Evolutionary conservation across 2,797 vertebrate species (phyloP).

Genomic region (Tinamus major): DNA sequence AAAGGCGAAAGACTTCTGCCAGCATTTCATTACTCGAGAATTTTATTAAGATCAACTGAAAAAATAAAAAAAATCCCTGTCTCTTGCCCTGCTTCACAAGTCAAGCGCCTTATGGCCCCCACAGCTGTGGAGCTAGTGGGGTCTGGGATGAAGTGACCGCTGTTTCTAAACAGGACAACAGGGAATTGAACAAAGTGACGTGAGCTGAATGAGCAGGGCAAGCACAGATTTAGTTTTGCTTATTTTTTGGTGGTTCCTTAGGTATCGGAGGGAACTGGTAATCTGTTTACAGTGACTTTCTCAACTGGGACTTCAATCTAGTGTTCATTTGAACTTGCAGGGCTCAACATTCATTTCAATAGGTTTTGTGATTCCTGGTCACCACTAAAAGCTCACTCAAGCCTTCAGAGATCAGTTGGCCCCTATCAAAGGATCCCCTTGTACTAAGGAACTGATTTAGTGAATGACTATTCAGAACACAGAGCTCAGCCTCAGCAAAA

Average conservation of each 20-base stretch:
- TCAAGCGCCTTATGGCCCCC: fast-evolving
- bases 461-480: fast-evolving
- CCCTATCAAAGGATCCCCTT: not conserved
- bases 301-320: not conserved
- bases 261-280: not conserved
- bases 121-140: fast-evolving
- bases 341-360: not conserved
- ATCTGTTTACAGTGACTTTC: not conserved
- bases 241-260: fast-evolving
- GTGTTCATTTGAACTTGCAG: not conserved
- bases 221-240: no score
- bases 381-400: not conserved
- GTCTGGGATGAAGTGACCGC: not conserved
- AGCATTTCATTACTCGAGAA: not conserved
- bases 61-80: fast-evolving
- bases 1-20: not conserved
- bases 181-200: not conserved
- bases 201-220: not conserved
- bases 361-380: not conserved
- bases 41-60: not conserved
- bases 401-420: not conserved
- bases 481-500: not conserved
- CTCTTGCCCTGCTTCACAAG: not conserved
- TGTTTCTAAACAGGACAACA: not conserved
- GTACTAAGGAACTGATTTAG: not conserved